Percentiles rank a stretch among this genome's conserved stretches.
Conservation (phyloP, 2,888 invertebrate genomes). For the Ceriagrion tenellum region DNA sequence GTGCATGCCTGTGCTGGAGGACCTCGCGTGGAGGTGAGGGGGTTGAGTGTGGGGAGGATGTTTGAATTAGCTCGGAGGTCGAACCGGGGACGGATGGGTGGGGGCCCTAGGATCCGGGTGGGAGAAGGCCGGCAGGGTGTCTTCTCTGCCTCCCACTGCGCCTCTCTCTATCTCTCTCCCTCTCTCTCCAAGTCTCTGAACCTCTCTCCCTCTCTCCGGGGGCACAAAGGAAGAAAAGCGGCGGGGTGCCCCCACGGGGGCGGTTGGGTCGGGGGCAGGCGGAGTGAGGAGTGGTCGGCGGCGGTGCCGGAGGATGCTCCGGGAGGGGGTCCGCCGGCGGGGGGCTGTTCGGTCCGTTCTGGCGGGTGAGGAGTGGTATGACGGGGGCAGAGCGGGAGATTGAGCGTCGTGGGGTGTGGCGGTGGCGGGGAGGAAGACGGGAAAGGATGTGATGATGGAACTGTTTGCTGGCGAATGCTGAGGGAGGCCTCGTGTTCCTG, state of each 20-base stretch:
- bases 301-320: conserved; percentile 12
- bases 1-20: too few relatives aligned
- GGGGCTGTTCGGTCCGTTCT: background rate
- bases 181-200: background rate
- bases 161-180: background rate
- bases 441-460: background rate
- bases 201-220: background rate
- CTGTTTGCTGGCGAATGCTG: background rate
- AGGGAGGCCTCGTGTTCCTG: too few relatives aligned
- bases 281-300: background rate
- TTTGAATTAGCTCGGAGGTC: background rate
- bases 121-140: background rate
- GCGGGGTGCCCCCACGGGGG: conserved; percentile 12
- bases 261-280: too few relatives aligned
- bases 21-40: too few relatives aligned
- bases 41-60: background rate
- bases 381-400: background rate
- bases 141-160: background rate
- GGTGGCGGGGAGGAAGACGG: background rate
- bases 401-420: conserved; percentile 45
- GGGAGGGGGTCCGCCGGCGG: conserved; percentile 37
- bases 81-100: background rate
- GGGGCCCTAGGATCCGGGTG: background rate
- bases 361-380: background rate
- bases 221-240: conserved; percentile 62